These are phyloP conservation scores for Sialis lutaria DNA, from an alignment of 2,888 invertebrate species.

Conservation along the genomic window DNA sequence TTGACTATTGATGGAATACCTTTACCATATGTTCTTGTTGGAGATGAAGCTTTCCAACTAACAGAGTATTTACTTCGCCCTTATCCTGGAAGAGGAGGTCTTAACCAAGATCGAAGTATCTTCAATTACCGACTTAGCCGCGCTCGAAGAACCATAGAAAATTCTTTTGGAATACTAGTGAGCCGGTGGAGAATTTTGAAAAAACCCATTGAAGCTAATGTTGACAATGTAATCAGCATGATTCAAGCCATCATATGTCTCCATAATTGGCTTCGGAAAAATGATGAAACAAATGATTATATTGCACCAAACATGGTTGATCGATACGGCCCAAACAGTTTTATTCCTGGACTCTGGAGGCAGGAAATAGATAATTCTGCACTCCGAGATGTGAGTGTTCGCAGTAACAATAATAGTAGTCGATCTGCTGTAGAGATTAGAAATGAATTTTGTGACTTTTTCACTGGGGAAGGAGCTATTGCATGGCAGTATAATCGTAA, in stretches of 20 bases:
- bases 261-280: neutral
- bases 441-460: too few species aligned
- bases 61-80: constrained; percentile 9
- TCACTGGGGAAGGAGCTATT: too few species aligned
- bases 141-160: constrained; percentile 7
- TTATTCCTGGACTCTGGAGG: too few species aligned
- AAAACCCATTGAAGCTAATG: neutral
- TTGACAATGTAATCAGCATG: neutral
- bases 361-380: neutral
- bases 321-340: too few species aligned
- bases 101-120: constrained; percentile 4
- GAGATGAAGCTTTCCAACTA: constrained; percentile 10
- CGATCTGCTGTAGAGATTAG: neutral
- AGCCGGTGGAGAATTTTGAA: constrained; percentile 8
- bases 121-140: constrained; percentile 10
- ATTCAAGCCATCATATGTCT: neutral
- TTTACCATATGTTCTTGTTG: constrained; percentile 9
- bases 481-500: too few species aligned
- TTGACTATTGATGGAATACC: constrained; percentile 1
- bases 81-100: constrained; percentile 7
- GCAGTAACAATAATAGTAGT: neutral
- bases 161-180: constrained; percentile 9
- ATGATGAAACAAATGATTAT: neutral
- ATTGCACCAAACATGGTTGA: too few species aligned
- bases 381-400: neutral